phyloP scores from a whole-genome alignment of 1,140 invertebrate genomes.

The Drosophila leontia region DNA sequence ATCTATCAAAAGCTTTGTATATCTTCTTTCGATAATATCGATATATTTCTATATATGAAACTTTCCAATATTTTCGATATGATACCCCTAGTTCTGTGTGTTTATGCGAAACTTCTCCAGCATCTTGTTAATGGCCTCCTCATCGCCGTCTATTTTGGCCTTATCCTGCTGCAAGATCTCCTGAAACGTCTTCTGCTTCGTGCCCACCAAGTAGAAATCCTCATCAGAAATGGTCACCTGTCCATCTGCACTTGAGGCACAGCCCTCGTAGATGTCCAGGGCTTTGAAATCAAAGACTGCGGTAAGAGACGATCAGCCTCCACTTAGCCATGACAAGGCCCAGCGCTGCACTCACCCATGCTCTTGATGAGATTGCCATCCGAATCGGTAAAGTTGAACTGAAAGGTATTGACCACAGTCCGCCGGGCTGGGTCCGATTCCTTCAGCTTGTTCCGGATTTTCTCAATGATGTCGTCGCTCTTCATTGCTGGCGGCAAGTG shows the following conservation, averaged over 20 bases:
- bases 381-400: conserved; percentile 79
- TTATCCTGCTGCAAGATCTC: conserved; percentile 65
- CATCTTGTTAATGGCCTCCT: conserved; percentile 76
- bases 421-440: conserved; percentile 76
- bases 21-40: not conserved
- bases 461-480: conserved; percentile 80
- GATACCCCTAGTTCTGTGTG: conserved; percentile 37
- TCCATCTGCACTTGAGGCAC: conserved; percentile 56
- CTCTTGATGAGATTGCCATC: conserved; percentile 80
- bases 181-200: conserved; percentile 74
- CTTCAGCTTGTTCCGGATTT: conserved; percentile 79
- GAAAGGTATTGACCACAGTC: conserved; percentile 77
- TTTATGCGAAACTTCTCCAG: conserved; percentile 77
- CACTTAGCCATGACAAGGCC: not conserved
- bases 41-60: not conserved
- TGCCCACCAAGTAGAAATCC: conserved; percentile 77
- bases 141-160: conserved; percentile 71
- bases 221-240: conserved; percentile 76
- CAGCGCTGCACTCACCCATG: conserved; percentile 70
- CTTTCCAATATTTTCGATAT: not conserved
- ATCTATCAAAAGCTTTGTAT: not conserved
- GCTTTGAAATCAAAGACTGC: conserved; percentile 84
- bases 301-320: conserved; percentile 54
- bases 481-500: conserved; percentile 68
- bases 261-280: conserved; percentile 79